Evolutionary conservation across 2,888 invertebrate genomes (phyloP).

Genomic region (Sarcophaga carnaria): DNA sequence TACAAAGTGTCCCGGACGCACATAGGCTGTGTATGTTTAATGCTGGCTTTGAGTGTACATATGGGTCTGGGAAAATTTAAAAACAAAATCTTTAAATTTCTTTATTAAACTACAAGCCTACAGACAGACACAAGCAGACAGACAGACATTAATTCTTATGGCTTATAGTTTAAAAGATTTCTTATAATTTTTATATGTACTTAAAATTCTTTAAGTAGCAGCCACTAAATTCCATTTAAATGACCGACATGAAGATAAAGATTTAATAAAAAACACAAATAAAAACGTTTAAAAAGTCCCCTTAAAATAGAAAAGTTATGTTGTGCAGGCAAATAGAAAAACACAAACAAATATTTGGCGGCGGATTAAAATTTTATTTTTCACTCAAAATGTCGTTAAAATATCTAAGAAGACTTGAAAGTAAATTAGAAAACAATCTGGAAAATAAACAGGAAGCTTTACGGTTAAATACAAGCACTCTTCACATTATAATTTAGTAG

Average conservation of each 20-base stretch:
- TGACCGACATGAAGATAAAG: conserved; percentile 27
- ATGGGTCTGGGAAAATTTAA: conserved; percentile 32
- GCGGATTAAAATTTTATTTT: no score
- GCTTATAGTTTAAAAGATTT: neutral
- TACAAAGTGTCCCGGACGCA: conserved; percentile 16
- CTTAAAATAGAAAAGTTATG: neutral
- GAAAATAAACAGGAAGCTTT: no score
- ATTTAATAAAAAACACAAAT: neutral
- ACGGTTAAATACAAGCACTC: no score
- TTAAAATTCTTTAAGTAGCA: conserved; percentile 3
- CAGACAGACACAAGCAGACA: neutral
- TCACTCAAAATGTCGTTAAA: no score
- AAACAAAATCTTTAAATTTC: neutral
- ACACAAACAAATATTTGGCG: no score
- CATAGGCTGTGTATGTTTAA: conserved; percentile 1
- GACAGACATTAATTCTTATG: conserved; percentile 30
- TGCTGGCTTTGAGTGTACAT: neutral
- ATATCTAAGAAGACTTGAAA: no score
- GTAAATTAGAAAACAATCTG: no score
- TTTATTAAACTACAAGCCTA: no score
- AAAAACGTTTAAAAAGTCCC: neutral
- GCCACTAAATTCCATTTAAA: no score
- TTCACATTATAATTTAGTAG: no score
- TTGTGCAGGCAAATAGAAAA: no score
- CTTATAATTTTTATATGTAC: neutral